Conservation (phyloP, 35 echinoderm and acorn worm species). For the Apostichopus californicus region DNA sequence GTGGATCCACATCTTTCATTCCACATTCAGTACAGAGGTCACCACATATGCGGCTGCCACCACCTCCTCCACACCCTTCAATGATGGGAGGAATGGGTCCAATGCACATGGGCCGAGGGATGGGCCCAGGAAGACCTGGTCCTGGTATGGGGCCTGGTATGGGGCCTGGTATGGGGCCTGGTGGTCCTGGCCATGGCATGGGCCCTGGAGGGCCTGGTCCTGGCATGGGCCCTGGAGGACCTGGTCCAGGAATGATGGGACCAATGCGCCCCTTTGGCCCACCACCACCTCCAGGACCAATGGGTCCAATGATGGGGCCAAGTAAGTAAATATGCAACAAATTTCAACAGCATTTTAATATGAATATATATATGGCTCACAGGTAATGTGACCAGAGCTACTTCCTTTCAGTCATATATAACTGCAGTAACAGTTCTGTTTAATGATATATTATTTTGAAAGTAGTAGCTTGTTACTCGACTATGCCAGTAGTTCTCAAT, state of each 20-base stretch:
- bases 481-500: no score
- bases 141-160: slow-evolving; percentile 1
- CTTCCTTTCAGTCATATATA: no score
- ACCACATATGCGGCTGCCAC: not conserved
- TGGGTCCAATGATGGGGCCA: slow-evolving; percentile 50
- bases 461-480: no score
- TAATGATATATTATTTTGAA: no score
- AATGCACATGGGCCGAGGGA: slow-evolving; percentile 11
- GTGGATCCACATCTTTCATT: slow-evolving; percentile 44
- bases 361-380: no score
- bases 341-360: no score
- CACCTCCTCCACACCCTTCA: slow-evolving; percentile 42
- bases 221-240: slow-evolving; percentile 16
- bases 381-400: no score
- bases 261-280: slow-evolving; percentile 44
- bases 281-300: slow-evolving; percentile 31
- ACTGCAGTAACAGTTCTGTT: no score
- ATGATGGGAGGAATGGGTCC: slow-evolving; percentile 33
- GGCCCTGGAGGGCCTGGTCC: slow-evolving; percentile 7
- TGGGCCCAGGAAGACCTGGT: not conserved
- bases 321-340: slow-evolving; percentile 1
- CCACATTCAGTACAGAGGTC: slow-evolving; percentile 51
- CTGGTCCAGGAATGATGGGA: slow-evolving; percentile 21
- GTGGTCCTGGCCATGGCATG: slow-evolving; percentile 13
- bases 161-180: not conserved